These are phyloP conservation scores for Cephus pulcher DNA, from an alignment of 2,888 invertebrate genomes.

Conservation along the genomic window DNA sequence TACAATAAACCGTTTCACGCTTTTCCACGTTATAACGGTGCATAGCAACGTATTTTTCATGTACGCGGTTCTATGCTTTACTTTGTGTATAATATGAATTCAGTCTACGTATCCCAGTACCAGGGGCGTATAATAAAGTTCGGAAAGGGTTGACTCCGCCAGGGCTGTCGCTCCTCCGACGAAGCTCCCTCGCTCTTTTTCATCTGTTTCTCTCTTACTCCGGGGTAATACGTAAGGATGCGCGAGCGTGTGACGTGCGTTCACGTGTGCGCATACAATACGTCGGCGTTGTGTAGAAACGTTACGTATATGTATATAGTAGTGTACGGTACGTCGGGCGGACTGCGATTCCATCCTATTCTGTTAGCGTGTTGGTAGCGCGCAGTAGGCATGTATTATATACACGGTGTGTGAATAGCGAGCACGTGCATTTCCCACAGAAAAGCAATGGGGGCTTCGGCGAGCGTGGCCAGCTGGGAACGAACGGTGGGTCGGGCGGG, in stretches of 20 bases:
- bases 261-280: background rate
- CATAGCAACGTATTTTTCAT: background rate
- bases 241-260: background rate
- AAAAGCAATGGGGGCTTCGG: constrained; percentile 59
- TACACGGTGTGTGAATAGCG: constrained; percentile 56
- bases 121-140: background rate
- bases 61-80: background rate
- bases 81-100: background rate
- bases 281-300: background rate
- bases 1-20: background rate
- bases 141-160: background rate
- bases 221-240: background rate
- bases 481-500: constrained; percentile 7
- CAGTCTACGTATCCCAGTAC: background rate
- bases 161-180: background rate
- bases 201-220: background rate
- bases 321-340: background rate
- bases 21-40: background rate
- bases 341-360: background rate
- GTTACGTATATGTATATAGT: background rate
- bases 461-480: constrained; percentile 27
- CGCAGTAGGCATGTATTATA: constrained; percentile 8
- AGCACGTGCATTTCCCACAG: constrained; percentile 66
- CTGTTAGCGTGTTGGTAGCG: background rate
- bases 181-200: background rate